These are phyloP conservation scores for Amphilophus citrinellus DNA, from an alignment of 2,113 vertebrate species.

Conservation along the genomic window DNA sequence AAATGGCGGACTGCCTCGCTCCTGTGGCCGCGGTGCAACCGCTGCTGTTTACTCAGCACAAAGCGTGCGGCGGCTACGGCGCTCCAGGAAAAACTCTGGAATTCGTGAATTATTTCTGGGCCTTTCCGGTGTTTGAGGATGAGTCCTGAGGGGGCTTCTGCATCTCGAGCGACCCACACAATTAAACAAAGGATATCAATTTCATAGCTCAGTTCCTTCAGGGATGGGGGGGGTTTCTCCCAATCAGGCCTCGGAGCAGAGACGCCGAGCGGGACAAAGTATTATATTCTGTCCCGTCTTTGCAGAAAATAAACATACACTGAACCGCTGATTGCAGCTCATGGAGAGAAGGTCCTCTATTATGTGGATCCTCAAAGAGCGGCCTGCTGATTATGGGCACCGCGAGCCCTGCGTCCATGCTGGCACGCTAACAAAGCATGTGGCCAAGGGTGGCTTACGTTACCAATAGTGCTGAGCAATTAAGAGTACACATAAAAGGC, in stretches of 20 bases:
- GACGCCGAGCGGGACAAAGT: slow-evolving; percentile 7
- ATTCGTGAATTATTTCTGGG: background rate
- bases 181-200: slow-evolving; percentile 37
- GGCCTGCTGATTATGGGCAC: slow-evolving; percentile 55
- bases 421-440: slow-evolving; percentile 49
- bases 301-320: slow-evolving; percentile 64
- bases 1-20: slow-evolving; percentile 39
- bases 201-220: slow-evolving; percentile 16
- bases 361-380: slow-evolving; percentile 56
- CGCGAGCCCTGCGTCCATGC: slow-evolving; percentile 29
- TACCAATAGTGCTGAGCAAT: slow-evolving; percentile 56
- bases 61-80: slow-evolving; percentile 9
- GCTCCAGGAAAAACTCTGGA: slow-evolving; percentile 20
- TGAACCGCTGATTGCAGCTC: slow-evolving; percentile 62
- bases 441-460: slow-evolving; percentile 32
- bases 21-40: slow-evolving; percentile 43
- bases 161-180: slow-evolving; percentile 3
- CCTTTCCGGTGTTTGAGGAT: background rate
- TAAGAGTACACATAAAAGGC: slow-evolving; percentile 37
- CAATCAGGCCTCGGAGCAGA: slow-evolving; percentile 17
- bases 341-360: slow-evolving; percentile 43
- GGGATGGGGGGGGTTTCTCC: background rate
- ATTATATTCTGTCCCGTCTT: slow-evolving; percentile 51
- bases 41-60: slow-evolving; percentile 57
- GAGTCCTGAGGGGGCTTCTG: slow-evolving; percentile 7